phyloP scores from a whole-genome alignment of 2,113 vertebrate genomes.

The Sorex araneus region DNA sequence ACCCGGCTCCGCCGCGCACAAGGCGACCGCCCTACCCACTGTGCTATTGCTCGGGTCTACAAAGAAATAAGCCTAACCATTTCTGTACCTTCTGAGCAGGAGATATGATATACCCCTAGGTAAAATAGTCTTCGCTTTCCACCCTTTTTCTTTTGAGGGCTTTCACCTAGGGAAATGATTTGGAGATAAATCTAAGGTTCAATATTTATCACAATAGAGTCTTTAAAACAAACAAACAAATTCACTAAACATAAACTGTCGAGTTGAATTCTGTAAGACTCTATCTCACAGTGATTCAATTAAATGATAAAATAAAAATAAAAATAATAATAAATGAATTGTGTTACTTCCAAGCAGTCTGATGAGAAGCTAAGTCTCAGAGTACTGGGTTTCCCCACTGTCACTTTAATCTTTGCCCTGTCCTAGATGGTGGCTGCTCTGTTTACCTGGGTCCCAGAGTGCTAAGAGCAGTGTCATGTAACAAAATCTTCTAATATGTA shows the following conservation, averaged over 20 bases:
- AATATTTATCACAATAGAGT: background rate
- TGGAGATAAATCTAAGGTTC: constrained; percentile 17
- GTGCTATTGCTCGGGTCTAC: too few species aligned
- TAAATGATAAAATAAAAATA: too few species aligned
- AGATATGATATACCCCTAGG: too few species aligned
- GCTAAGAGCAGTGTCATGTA: background rate
- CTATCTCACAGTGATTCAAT: too few species aligned
- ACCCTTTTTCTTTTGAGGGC: background rate
- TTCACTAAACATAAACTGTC: constrained; percentile 8
- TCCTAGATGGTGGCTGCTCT: background rate
- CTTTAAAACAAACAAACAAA: background rate
- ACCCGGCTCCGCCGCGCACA: too few species aligned
- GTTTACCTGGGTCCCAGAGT: background rate
- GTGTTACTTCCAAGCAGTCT: background rate
- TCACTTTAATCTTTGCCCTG: background rate
- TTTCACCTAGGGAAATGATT: background rate
- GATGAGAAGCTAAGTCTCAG: background rate
- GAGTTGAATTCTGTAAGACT: background rate
- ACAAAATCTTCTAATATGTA: background rate
- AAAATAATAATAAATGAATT: background rate
- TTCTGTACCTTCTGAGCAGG: background rate
- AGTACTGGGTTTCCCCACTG: background rate
- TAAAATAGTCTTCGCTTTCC: background rate
- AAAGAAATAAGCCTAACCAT: background rate
- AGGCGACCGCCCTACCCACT: too few species aligned